Conservation (phyloP, 1,140 invertebrate species). For the Papilio polyxenes region DNA sequence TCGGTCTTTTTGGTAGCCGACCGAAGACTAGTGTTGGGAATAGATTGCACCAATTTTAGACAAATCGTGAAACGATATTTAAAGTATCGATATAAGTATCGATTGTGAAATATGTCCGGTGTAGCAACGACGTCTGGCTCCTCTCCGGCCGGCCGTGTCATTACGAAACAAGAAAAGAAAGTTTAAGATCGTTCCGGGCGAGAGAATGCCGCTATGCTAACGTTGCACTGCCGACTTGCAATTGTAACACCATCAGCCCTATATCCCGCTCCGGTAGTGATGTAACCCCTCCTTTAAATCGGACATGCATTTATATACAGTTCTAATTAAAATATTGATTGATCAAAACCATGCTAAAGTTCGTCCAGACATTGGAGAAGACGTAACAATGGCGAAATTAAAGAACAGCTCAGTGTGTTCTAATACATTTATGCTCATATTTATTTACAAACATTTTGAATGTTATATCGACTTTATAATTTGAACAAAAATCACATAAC, state of each 20-base stretch:
- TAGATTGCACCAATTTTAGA: neutral
- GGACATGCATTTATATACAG: conserved; percentile 49
- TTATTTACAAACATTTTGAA: neutral
- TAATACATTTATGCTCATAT: neutral
- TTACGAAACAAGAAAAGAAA: conserved; percentile 79
- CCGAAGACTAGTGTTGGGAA: neutral
- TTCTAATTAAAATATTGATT: neutral
- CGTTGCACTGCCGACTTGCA: conserved; percentile 52
- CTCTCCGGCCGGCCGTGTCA: conserved; percentile 67
- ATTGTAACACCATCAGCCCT: conserved; percentile 57
- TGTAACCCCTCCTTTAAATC: conserved; percentile 51
- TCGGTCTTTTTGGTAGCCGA: neutral
- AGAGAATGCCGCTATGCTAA: conserved; percentile 67
- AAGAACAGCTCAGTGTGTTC: neutral
- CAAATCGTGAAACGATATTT: conserved; percentile 43
- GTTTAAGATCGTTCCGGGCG: conserved; percentile 65
- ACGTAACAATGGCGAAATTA: neutral
- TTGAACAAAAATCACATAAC: neutral
- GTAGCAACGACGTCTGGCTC: conserved; percentile 54
- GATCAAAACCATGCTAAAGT: neutral
- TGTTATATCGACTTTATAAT: neutral
- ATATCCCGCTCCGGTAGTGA: conserved; percentile 55
- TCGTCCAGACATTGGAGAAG: neutral
- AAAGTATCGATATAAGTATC: conserved; percentile 42
- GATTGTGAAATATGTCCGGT: conserved; percentile 58